These are phyloP conservation scores for Daboia siamensis DNA, from an alignment of 2,113 vertebrate genomes.

Conservation along the genomic window DNA sequence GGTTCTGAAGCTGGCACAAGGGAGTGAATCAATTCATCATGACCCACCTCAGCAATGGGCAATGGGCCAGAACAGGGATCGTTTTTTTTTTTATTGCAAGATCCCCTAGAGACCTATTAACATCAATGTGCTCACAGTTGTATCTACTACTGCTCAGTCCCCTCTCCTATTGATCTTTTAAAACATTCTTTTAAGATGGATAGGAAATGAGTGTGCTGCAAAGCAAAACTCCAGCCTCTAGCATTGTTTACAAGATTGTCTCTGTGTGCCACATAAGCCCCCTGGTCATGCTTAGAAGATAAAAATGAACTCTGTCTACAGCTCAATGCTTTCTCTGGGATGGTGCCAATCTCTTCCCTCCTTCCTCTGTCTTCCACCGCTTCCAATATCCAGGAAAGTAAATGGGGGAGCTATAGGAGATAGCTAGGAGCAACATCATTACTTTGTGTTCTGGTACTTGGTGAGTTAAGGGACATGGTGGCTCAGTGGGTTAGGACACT, in stretches of 20 bases:
- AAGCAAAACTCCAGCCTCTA: neutral
- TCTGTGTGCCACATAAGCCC: neutral
- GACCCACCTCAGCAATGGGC: neutral
- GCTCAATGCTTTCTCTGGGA: neutral
- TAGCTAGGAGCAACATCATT: neutral
- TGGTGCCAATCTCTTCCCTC: neutral
- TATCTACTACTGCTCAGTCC: neutral
- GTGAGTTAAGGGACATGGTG: too few species aligned
- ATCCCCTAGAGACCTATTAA: neutral
- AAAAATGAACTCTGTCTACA: neutral
- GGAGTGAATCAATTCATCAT: neutral
- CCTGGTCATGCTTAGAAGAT: neutral
- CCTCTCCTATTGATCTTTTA: neutral
- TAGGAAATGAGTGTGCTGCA: neutral
- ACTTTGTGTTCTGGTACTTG: neutral
- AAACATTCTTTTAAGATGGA: neutral
- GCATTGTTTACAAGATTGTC: neutral
- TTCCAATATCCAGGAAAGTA: neutral
- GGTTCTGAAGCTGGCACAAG: neutral
- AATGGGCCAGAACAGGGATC: neutral
- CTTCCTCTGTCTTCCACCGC: neutral
- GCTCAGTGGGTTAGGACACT: too few species aligned
- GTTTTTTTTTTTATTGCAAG: neutral
- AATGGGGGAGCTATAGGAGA: neutral
- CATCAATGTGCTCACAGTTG: neutral